Base-by-base conservation (phyloP, 2,113 vertebrate species). In the Tachysurus vachellii region DNA sequence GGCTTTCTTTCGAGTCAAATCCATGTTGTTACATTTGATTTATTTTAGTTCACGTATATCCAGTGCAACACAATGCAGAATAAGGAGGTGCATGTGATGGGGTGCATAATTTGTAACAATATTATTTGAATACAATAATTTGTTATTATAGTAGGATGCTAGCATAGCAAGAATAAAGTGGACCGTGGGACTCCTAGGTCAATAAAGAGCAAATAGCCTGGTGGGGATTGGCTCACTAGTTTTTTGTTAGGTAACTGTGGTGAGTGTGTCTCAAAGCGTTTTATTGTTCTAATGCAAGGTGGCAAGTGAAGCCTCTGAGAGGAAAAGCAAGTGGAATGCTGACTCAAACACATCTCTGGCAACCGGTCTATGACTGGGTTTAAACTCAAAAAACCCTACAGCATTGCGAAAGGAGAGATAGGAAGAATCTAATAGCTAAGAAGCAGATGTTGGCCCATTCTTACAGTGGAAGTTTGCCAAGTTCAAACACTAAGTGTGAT, bases 301-400 rank as follows among this genome's bases (percentile, higher is more conserved):
- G 86, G 80, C 79, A 86, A 53, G 62, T 62, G 79, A 73, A 80
- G 84, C 79, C 54, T 75, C 79, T 70, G 56, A 61, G 50, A 86
- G 84, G 62, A 81, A 86, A 75, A 83, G 75, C 66, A 54, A 53
- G 16, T 80, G 85, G 89, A 89, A 90, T 89, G 82, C 57, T 80
- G n/a, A 26, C 56, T 47, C 57, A 12, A 42, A 61, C 81, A 75
- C n/a, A 85, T 85, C 77, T 85, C 88, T 86, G 83, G 83, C 73
- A 83, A 87, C 82, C 64, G 54, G 11, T 86, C 64, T 73, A 62
- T 89, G 83, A 53, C 73, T 62, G 3, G 80, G 82, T 64, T 64
- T 54, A 81, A 83, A 86, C 42, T 75, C 84, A 83, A 59, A 86
- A 86, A 62, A 19, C 23, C 53, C 28, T 23, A 56, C 53, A 70